Evolutionary conservation across 35 echinoderm and acorn worm species (phyloP).

Genomic region (Chiridota heheva): DNA sequence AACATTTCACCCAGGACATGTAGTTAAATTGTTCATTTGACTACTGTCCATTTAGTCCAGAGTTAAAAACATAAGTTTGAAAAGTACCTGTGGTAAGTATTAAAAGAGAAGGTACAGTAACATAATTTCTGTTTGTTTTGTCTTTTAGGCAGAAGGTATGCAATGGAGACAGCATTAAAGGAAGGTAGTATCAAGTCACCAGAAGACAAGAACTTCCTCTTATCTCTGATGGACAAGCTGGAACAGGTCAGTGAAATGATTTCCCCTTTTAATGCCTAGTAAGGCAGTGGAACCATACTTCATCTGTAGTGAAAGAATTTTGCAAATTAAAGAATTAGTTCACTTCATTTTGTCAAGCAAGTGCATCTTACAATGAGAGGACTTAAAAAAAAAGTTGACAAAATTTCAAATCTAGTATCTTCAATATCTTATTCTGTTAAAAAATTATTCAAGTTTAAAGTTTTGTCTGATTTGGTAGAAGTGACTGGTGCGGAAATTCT

Average conservation of each 20-base stretch:
- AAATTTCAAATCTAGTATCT: not conserved
- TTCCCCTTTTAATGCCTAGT: not conserved
- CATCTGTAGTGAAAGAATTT: not conserved
- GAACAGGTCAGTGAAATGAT: constrained; percentile 54
- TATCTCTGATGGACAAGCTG: constrained; percentile 65
- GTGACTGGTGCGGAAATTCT: too few species aligned
- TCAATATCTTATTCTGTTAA: not conserved
- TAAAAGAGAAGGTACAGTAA: not conserved
- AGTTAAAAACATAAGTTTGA: not conserved
- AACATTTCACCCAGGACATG: not conserved
- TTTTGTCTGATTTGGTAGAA: too few species aligned
- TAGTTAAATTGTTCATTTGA: too few species aligned
- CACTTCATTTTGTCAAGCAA: not conserved
- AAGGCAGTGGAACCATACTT: not conserved
- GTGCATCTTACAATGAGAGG: not conserved
- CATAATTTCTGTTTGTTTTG: not conserved
- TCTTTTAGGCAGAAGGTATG: constrained; percentile 76
- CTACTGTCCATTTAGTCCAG: not conserved
- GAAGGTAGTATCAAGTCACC: constrained; percentile 42
- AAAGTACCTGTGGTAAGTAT: not conserved
- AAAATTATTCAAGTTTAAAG: not conserved
- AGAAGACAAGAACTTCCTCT: constrained; percentile 57
- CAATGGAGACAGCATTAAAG: constrained; percentile 74
- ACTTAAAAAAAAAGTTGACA: not conserved
- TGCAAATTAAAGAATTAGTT: not conserved